Percentiles rank a stretch among this genome's conserved stretches.
phyloP scores from a whole-genome alignment of 2,797 vertebrate species.

The Lophius americanus region DNA sequence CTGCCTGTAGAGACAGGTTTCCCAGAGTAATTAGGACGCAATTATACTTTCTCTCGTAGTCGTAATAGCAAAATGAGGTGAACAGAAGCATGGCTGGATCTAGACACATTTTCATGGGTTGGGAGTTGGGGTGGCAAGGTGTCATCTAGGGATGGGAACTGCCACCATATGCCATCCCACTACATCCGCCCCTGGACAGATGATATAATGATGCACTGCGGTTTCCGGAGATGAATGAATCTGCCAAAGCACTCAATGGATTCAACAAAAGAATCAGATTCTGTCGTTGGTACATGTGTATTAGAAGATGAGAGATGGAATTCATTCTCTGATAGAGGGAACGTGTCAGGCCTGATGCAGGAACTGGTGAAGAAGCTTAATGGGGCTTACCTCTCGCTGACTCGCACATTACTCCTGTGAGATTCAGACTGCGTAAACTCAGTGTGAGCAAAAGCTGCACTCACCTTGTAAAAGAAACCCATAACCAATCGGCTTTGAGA shows the following conservation, averaged over 20 bases:
- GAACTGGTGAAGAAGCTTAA: conserved; percentile 48
- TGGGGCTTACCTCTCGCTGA: conserved; percentile 47
- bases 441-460: conserved; percentile 11
- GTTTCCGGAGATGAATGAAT: conserved; percentile 2
- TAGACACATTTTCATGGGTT: no score
- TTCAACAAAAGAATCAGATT: conserved; percentile 16
- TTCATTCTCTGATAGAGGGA: conserved; percentile 33
- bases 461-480: conserved; percentile 10
- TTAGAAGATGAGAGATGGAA: conserved; percentile 39
- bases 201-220: not conserved
- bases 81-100: not conserved
- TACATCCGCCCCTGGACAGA: not conserved
- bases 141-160: no score
- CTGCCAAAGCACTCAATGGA: conserved; percentile 18
- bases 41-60: not conserved
- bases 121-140: no score
- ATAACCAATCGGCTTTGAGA: conserved; percentile 40
- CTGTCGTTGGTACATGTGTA: conserved; percentile 15
- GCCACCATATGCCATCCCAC: no score
- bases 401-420: conserved; percentile 39
- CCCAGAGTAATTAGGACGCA: not conserved
- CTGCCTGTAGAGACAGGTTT: conserved; percentile 12
- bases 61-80: conserved; percentile 2
- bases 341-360: conserved; percentile 25
- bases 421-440: conserved; percentile 23